Evolutionary conservation across 2,797 vertebrate genomes (phyloP), one percentile per base, ranked within the genome.

Genomic region (Silurus aristotelis): DNA sequence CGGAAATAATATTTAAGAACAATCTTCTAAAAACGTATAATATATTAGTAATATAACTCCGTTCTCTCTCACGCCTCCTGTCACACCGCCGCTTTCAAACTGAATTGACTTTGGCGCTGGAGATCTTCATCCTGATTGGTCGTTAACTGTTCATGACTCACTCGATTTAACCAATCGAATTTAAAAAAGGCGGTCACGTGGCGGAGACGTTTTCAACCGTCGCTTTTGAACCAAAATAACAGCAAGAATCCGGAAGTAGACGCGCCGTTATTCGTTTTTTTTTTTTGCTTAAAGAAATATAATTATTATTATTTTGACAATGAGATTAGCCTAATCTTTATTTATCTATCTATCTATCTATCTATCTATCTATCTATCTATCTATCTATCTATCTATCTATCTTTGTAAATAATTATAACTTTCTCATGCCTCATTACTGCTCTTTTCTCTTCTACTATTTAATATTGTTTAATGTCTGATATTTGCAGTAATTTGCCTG

Each of bases 151-250:
- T 81, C 89, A 90, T 89, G 91, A 92, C 87, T 90, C 46, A 91
- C 87, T 91, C 12, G 0, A 43, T 48, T 20, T 0, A 83, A 82
- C 93, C 93, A 94, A 94, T 93, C 3, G 75, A n/a, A 67, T 78
- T 61, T 15, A 27, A 82, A n/a, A 2, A 52, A 66, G 10, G 2
- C 0, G 27, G 38, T 55, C 81, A 85, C 66, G 73, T 86, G 87
- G 73, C 27, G 27, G 0, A 52, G 1, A 46, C 22, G 19, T 52
- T 77, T 25, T 60, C 5, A 67, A 61, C 67, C 22, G 61, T 66
- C 14, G 5, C 20, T 14, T 27, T 96, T 94, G 88, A 95, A 95
- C 64, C 76, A 80, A 93, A 94, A 95, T 91, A 94, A 43, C n/a
- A 31, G 63, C 20, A n/a, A 79, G 6, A 1, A 61, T 13, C 56